Percentiles rank a stretch among this genome's conserved stretches.
Evolutionary conservation across 2,113 vertebrate species (phyloP).

Genomic region (Clarias batrachus): DNA sequence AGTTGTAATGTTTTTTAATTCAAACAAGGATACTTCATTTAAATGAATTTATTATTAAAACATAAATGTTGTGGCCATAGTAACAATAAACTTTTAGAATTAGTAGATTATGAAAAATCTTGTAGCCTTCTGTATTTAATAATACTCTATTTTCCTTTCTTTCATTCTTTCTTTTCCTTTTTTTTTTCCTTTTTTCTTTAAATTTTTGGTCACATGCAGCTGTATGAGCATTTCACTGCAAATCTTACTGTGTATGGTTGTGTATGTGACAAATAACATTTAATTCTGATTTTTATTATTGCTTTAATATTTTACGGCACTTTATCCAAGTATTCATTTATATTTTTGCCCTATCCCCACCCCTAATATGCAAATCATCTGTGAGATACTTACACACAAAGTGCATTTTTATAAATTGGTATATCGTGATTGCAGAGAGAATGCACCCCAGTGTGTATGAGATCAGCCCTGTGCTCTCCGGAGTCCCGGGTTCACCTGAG

Average conservation of each 20-base stretch:
- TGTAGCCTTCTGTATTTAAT: no score
- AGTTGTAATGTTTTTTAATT: not conserved
- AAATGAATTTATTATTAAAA: not conserved
- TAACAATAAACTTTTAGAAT: not conserved
- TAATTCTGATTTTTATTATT: not conserved
- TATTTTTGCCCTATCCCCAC: not conserved
- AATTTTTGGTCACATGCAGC: no score
- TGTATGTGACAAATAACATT: no score
- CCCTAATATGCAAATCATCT: not conserved
- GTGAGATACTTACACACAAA: not conserved
- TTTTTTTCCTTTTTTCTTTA: no score
- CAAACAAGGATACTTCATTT: not conserved
- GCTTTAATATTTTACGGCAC: not conserved
- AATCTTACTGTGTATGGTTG: no score
- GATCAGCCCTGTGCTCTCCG: constrained; percentile 65
- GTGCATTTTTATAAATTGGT: constrained; percentile 6
- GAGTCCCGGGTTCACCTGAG: constrained; percentile 27
- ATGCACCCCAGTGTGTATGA: constrained; percentile 61
- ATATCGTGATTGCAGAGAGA: constrained; percentile 59
- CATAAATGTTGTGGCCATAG: not conserved
- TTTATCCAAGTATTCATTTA: not conserved
- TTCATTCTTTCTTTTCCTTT: no score
- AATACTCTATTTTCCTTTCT: no score
- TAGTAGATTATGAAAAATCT: not conserved
- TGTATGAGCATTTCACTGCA: no score